phyloP scores from a whole-genome alignment of 1,140 invertebrate genomes.

The Microplitis mediator region DNA sequence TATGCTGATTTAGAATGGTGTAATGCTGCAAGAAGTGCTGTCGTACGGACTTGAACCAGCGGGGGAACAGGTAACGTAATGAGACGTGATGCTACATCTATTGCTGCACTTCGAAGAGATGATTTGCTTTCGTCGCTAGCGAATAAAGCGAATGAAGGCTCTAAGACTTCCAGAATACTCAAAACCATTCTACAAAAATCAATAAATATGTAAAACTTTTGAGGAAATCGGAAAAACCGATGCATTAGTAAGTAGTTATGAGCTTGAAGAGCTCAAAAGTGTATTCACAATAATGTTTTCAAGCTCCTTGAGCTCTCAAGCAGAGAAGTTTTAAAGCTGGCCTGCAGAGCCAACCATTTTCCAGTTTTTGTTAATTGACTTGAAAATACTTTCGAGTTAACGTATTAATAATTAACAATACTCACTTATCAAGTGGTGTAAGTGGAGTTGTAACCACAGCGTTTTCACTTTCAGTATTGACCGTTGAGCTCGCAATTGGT shows the following conservation, averaged over 20 bases:
- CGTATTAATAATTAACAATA: conserved; percentile 13
- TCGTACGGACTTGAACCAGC: conserved; percentile 77
- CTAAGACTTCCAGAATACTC: conserved; percentile 76
- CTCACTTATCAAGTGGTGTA: conserved; percentile 65
- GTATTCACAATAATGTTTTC: too few relatives aligned
- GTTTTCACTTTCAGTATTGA: conserved; percentile 58
- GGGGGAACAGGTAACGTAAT: conserved; percentile 82
- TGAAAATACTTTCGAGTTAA: too few relatives aligned
- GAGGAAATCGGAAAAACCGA: neutral
- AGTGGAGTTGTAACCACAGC: conserved; percentile 54
- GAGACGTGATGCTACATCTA: conserved; percentile 79
- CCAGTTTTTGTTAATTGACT: too few relatives aligned
- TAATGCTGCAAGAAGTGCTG: conserved; percentile 80
- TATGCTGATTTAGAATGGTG: conserved; percentile 76
- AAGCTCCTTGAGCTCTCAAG: neutral
- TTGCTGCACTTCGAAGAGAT: conserved; percentile 65
- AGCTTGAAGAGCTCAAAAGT: too few relatives aligned
- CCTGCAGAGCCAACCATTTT: too few relatives aligned
- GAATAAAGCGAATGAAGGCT: conserved; percentile 68
- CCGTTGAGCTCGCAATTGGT: conserved; percentile 45
- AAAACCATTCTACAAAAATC: conserved; percentile 69
- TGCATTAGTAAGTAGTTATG: too few relatives aligned
- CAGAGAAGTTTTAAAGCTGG: neutral
- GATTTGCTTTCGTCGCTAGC: conserved; percentile 54
- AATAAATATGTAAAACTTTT: neutral